phyloP scores from a whole-genome alignment of 1,140 invertebrate genomes.

The Dreissena polymorpha region DNA sequence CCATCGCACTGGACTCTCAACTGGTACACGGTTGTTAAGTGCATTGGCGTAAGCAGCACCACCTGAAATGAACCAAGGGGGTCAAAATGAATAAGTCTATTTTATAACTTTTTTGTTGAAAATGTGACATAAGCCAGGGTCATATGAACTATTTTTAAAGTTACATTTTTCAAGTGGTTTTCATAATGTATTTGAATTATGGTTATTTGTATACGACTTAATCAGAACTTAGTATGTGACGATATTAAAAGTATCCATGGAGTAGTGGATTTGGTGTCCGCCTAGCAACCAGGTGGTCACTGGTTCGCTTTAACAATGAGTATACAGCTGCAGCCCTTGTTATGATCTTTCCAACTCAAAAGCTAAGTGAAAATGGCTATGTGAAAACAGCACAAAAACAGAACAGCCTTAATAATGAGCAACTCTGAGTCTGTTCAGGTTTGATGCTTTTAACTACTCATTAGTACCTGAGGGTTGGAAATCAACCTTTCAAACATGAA shows the following conservation, averaged over 20 bases:
- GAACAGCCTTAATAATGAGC: neutral
- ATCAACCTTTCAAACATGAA: neutral
- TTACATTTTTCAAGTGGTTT: neutral
- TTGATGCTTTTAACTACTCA: neutral
- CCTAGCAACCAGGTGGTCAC: too few relatives aligned
- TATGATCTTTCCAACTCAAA: too few relatives aligned
- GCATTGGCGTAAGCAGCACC: conserved; percentile 20
- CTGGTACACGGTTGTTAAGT: conserved; percentile 17
- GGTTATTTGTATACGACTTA: neutral
- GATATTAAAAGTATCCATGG: neutral
- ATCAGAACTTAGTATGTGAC: neutral
- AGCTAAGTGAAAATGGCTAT: too few relatives aligned
- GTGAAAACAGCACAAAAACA: too few relatives aligned
- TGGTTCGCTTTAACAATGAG: too few relatives aligned
- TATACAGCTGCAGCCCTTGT: too few relatives aligned
- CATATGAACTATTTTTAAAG: neutral
- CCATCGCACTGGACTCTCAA: conserved; percentile 37
- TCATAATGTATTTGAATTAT: neutral
- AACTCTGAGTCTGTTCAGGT: neutral
- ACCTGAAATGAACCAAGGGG: conserved; percentile 19
- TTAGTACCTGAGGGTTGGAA: neutral
- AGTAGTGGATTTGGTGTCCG: too few relatives aligned
- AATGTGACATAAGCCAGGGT: neutral
- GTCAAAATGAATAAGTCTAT: neutral
- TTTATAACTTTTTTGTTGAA: neutral